Base-by-base conservation (phyloP, 2,888 invertebrate genomes). In the Cryptocephalus moraei region DNA sequence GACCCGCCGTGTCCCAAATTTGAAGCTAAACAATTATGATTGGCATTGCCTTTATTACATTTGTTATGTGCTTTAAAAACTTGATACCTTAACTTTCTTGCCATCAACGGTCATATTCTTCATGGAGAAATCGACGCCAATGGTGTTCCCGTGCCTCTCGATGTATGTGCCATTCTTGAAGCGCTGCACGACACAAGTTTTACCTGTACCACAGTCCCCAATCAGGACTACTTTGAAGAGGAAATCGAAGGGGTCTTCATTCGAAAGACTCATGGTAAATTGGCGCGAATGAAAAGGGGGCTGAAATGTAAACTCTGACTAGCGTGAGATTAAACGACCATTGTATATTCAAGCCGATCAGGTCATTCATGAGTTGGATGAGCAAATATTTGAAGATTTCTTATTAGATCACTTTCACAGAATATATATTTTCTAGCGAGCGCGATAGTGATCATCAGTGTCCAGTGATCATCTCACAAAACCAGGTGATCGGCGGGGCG, bases 91-190 rank as follows among this genome's bases (percentile, higher is more conserved):
- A 59, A 95, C 88, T 75, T 86, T 86, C 72, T 95, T 95, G 45
- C 89, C 91, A 69, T 95, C 94, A 42, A 95, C 85, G 57, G 86
- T 78, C 38, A 96, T 80, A 45, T 94, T 95, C 80, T 95, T 95
- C 94, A 95, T 96, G 51, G 94, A 94, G 75, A 96, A 96, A 73
- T 96, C 95, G 47, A 96, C 95, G 54, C 95, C 95, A 66, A 96
- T 96, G 42, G 96, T 96, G 68, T 91, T 94, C 49, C 93, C 93
- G 73, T 95, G 93, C 57, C 89, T 79, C 74, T 96, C 95, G 56
- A 93, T 86, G 67, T 91, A 96, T 60, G 91, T 92, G 50, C 95
- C 96, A 51, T 92, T 91, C 71, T 92, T 92, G 72, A 96, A 89
- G 59, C 95, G 81, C 72, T 95, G 94, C 49, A 96, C 93, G 57